Percentiles rank a stretch among this genome's conserved stretches.
phyloP scores from a whole-genome alignment of 2,888 invertebrate species.

The Eupithecia inturbata region DNA sequence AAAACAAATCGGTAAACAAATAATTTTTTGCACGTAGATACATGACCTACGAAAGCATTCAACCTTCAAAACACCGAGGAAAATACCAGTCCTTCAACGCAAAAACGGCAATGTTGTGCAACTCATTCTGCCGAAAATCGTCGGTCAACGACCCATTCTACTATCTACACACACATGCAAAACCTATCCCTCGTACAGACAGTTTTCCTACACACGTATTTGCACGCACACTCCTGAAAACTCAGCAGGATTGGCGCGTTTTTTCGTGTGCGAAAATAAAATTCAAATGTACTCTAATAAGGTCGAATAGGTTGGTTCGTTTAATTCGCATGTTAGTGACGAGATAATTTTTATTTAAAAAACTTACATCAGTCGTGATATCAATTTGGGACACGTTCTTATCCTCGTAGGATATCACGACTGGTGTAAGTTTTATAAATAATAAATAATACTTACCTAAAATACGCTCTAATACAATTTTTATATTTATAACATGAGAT shows the following conservation, averaged over 20 bases:
- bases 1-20: slow-evolving; percentile 12
- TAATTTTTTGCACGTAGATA: slow-evolving; percentile 17
- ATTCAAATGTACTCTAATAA: slow-evolving; percentile 53
- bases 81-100: slow-evolving; percentile 28
- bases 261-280: slow-evolving; percentile 43
- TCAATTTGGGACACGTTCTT: slow-evolving; percentile 7
- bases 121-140: slow-evolving; percentile 64
- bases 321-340: slow-evolving; percentile 52
- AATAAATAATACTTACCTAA: no score
- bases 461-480: no score
- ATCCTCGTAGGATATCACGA: no score
- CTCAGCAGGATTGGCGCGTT: slow-evolving; percentile 46
- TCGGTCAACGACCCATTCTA: slow-evolving; percentile 57
- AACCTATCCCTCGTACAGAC: slow-evolving; percentile 50
- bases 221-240: slow-evolving; percentile 46
- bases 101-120: slow-evolving; percentile 53
- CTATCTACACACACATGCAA: slow-evolving; percentile 50
- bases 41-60: slow-evolving; percentile 40
- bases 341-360: slow-evolving; percentile 20
- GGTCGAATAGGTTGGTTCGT: slow-evolving; percentile 53
- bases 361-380: slow-evolving; percentile 22
- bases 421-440: no score
- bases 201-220: slow-evolving; percentile 51
- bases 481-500: no score
- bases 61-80: slow-evolving; percentile 33